Base-by-base conservation (phyloP, 2,113 vertebrate species). In the Catharus minimus region DNA sequence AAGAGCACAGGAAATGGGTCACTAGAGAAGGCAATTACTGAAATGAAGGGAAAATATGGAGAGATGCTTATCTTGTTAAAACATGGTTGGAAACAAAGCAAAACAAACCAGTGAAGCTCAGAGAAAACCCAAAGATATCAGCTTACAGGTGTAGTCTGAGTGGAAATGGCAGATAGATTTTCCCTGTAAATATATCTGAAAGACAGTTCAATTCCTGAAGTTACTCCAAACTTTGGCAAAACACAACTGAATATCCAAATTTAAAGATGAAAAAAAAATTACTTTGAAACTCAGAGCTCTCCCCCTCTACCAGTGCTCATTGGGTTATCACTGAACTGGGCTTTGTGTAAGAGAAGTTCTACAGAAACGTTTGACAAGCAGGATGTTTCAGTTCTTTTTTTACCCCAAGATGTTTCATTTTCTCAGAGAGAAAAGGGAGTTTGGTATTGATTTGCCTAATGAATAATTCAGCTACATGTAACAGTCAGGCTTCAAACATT, bases 41-140 rank as follows among this genome's bases (percentile, higher is more conserved):
- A 83, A 95, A 75, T 57, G 41, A 89, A 93, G 62, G 58, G 87
- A 86, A 93, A 91, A 93, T 65, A 88, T 26, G 0, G 11, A 16
- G 43, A 94, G 92, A 94, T 94, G 58, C 53, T 84, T 93, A 95
- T 95, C 88, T 91, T 90, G 41, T 71, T 71, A 91, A 88, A 94
- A 91, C 71, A 55, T 13, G 67, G 71, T 27, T 61, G 43, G 47
- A 94, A 94, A 92, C 86, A 95, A 89, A 88, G 79, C 82, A 71
- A 94, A 95, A 88, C 65, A 92, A 36, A 78, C 21, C 57, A 62
- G 60, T 13, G 49, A 60, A 82, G 68, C 53, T 28, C 38, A 56
- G 78, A 92, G 84, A 90, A 94, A 86, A 44, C 44, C 49, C 71
- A 53, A 86, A 73, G 79, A 60, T 65, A 85, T 93, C 68, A 33